These are phyloP conservation scores for Catocala fraxini DNA, from an alignment of 2,888 invertebrate species.

Conservation along the genomic window DNA sequence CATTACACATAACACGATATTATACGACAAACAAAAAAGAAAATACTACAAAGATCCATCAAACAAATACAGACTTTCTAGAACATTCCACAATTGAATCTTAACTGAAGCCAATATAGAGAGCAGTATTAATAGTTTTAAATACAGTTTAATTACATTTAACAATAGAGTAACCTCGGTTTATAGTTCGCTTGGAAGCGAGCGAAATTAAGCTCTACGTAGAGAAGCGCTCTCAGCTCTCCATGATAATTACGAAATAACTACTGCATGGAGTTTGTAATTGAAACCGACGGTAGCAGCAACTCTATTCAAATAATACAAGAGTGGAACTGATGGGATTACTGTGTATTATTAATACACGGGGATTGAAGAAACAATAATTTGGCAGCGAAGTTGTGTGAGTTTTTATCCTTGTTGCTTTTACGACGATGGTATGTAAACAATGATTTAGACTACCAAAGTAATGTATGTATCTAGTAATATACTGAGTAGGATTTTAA, in stretches of 20 bases:
- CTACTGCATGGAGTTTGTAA: slow-evolving; percentile 58
- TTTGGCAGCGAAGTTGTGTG: no score
- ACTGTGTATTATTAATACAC: slow-evolving; percentile 1
- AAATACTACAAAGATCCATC: no score
- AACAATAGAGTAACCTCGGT: slow-evolving; percentile 37
- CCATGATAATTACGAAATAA: slow-evolving; percentile 59
- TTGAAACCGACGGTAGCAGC: slow-evolving; percentile 51
- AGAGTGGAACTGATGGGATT: slow-evolving; percentile 19
- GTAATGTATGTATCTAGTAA: no score
- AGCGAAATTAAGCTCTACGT: slow-evolving; percentile 48
- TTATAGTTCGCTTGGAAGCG: slow-evolving; percentile 28
- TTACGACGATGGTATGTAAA: no score
- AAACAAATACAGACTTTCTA: neutral
- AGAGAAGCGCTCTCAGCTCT: slow-evolving; percentile 36
- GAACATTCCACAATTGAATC: neutral
- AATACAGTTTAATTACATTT: slow-evolving; percentile 37
- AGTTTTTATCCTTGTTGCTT: no score
- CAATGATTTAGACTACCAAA: no score
- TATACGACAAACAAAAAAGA: no score
- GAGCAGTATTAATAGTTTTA: slow-evolving; percentile 22
- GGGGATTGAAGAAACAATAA: no score
- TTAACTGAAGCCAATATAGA: neutral
- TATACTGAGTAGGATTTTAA: no score
- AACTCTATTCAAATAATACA: slow-evolving; percentile 26
- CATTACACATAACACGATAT: no score